Base-by-base conservation (phyloP, 2,113 vertebrate genomes). In the Toxotes jaculatrix region DNA sequence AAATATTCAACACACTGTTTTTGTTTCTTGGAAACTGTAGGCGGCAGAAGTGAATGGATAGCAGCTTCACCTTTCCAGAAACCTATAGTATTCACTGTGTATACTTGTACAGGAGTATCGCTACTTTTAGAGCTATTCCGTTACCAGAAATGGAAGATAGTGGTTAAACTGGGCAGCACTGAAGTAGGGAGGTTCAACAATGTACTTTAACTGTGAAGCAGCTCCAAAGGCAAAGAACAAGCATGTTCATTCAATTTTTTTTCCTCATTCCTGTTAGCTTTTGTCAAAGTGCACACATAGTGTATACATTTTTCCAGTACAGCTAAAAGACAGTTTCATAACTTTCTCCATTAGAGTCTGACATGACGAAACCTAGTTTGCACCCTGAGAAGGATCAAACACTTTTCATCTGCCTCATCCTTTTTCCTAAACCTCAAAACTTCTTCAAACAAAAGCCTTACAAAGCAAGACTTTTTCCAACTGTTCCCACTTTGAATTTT, bases 391-490 rank as follows among this genome's bases (percentile, higher is more conserved):
- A 74, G 55, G 71, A 81, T 87, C 84, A 87, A 73, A 72, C 73
- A 36, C 57, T 69, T 80, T 57, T 78, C 71, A 56, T 53, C 49
- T 66, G 34, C 71, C 4, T 6, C 47, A 53, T 82, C 14, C 2
- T 64, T 76, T 80, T 59, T 79, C 72, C 53, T 69, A n/a, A 73
- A 74, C 64, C 74, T 68, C 27, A 40, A 80, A 72, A 77, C 53
- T 55, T 82, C 61, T 81, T 88, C 80, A 87, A 82, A 88, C 70
- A 76, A 67, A 70, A 64, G 42, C 62, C 31, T 53, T 23, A 57
- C 82, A 23, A 68, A 83, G 47, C 55, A 74, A 87, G 70, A 85
- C 31, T 27, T 21, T 79, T 81, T 75, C 34, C 71, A 63, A 55
- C 40, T 80, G 53, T 69, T 70, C 32, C 42, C 42, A 43, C 80